Conservation (phyloP, 2,888 invertebrate species). For the Napeogenes sylphis region DNA sequence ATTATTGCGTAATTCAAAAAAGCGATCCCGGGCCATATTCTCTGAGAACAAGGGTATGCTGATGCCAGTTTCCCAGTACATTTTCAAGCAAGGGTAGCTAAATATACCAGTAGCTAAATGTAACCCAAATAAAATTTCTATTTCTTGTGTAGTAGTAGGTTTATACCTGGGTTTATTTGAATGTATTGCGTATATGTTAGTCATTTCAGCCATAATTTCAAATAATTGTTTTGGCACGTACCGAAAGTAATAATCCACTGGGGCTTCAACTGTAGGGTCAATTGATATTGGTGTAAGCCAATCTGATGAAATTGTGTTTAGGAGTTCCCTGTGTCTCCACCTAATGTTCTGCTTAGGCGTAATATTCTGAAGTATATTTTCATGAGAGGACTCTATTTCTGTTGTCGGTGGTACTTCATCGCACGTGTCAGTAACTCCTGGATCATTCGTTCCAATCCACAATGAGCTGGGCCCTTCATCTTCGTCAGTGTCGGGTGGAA, state of each 20-base stretch:
- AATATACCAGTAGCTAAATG: conserved; percentile 25
- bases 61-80: conserved; percentile 33
- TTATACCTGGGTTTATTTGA: too few relatives aligned
- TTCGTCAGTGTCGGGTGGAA: conserved; percentile 28
- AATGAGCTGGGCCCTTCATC: conserved; percentile 30
- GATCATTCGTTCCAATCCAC: conserved; percentile 29
- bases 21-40: conserved; percentile 35
- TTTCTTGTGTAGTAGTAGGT: too few relatives aligned
- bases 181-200: conserved; percentile 29
- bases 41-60: conserved; percentile 32
- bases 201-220: conserved; percentile 34
- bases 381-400: conserved; percentile 24
- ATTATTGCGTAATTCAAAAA: conserved; percentile 34
- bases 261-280: conserved; percentile 32
- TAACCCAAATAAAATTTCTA: too few relatives aligned
- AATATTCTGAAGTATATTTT: conserved; percentile 28
- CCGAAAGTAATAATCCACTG: conserved; percentile 33
- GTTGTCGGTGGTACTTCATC: conserved; percentile 25
- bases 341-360: conserved; percentile 32
- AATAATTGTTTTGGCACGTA: conserved; percentile 35
- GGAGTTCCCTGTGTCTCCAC: conserved; percentile 32
- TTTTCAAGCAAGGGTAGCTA: conserved; percentile 33
- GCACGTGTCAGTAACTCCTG: conserved; percentile 17
- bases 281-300: conserved; percentile 33
- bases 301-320: conserved; percentile 32